phyloP scores from a whole-genome alignment of 2,797 vertebrate species.

The Choloepus didactylus region DNA sequence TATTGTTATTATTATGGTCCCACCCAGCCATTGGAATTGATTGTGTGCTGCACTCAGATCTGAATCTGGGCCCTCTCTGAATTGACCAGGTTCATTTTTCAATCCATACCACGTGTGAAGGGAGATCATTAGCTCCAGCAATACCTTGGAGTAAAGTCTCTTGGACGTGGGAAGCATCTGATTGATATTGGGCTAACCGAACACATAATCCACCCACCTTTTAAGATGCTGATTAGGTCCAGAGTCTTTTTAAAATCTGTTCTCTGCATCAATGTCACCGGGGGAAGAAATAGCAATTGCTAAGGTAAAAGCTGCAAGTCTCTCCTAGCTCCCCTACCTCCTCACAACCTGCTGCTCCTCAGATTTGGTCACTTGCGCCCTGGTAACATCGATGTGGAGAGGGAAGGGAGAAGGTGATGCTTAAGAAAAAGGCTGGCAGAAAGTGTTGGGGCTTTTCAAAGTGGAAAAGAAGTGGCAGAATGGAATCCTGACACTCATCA shows the following conservation, averaged over 20 bases:
- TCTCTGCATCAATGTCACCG: too few species aligned
- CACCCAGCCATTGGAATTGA: background rate
- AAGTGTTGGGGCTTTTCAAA: background rate
- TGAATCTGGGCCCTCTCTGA: background rate
- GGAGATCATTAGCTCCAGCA: background rate
- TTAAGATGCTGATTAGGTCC: background rate
- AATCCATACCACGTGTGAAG: background rate
- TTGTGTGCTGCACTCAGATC: background rate
- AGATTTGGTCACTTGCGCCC: background rate
- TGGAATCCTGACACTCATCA: constrained; percentile 12
- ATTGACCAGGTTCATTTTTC: background rate
- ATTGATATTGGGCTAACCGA: background rate
- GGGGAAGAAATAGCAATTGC: background rate
- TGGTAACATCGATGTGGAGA: background rate
- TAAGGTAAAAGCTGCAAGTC: background rate
- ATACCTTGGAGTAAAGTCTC: background rate
- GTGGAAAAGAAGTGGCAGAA: background rate
- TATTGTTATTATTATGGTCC: background rate
- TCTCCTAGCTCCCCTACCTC: background rate
- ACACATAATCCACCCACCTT: background rate
- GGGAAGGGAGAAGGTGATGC: background rate
- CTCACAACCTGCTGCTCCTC: background rate
- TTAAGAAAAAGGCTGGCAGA: background rate
- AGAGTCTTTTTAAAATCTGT: background rate
- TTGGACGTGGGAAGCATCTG: background rate